phyloP scores from a whole-genome alignment of 2,888 invertebrate genomes.

The Pegoplata infirma region DNA sequence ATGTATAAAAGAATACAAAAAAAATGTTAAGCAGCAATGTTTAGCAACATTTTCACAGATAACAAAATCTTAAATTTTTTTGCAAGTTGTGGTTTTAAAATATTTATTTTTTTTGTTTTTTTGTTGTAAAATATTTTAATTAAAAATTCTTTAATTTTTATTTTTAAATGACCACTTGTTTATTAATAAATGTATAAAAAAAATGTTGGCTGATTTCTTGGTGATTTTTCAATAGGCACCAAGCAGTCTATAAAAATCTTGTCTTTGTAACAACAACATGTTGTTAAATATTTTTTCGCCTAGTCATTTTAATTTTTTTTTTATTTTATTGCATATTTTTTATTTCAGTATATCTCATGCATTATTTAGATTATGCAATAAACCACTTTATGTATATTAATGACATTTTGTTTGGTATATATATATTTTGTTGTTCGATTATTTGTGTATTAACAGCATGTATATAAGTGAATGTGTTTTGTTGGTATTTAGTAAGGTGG shows the following conservation, averaged over 20 bases:
- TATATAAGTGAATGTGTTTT: constrained; percentile 1
- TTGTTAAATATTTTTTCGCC: constrained; percentile 22
- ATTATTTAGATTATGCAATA: constrained; percentile 58
- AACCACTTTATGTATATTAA: constrained; percentile 60
- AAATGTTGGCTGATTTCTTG: background rate
- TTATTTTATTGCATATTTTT: constrained; percentile 30
- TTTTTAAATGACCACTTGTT: constrained; percentile 8
- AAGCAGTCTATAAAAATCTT: constrained; percentile 44
- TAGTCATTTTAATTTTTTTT: constrained; percentile 46
- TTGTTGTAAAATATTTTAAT: background rate
- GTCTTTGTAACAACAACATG: background rate
- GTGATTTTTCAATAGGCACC: constrained; percentile 41
- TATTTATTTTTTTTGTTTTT: background rate
- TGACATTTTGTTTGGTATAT: constrained; percentile 31
- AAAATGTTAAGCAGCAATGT: constrained; percentile 14
- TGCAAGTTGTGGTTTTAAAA: background rate
- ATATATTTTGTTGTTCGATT: background rate
- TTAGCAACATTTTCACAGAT: background rate
- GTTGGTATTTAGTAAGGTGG: too few species aligned
- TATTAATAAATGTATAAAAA: background rate
- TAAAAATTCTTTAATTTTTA: constrained; percentile 19
- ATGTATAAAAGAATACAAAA: too few species aligned
- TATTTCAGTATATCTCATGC: constrained; percentile 35
- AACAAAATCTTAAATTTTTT: background rate
- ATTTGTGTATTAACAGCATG: constrained; percentile 38